These are phyloP conservation scores for Numenius arquata DNA, from an alignment of 2,113 vertebrate genomes.

Conservation along the genomic window DNA sequence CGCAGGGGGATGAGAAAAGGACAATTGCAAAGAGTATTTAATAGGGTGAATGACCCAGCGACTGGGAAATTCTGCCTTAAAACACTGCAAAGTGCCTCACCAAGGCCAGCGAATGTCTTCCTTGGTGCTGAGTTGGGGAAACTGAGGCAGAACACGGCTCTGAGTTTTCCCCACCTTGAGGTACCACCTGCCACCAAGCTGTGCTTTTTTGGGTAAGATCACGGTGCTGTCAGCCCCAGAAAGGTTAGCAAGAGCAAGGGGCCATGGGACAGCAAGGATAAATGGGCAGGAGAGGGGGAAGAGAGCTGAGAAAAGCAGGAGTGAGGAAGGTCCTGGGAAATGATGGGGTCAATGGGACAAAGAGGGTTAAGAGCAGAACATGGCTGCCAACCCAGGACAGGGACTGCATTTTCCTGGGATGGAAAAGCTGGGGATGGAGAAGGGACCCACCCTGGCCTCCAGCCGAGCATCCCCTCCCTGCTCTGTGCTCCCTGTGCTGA, in stretches of 20 bases:
- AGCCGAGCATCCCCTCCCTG: neutral
- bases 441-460: neutral
- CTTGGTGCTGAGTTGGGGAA: fast-evolving
- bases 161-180: neutral
- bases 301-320: neutral
- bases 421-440: neutral
- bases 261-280: neutral
- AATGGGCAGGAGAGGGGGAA: neutral
- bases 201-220: neutral
- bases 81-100: fast-evolving
- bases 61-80: neutral
- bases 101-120: fast-evolving
- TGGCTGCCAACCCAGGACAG: neutral
- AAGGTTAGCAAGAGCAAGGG: neutral
- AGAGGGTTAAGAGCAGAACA: neutral
- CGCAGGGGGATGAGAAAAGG: neutral
- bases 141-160: neutral
- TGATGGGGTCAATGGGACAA: neutral
- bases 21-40: neutral
- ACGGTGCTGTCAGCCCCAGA: fast-evolving
- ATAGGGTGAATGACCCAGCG: neutral
- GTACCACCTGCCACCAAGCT: fast-evolving
- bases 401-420: neutral
- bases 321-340: neutral
- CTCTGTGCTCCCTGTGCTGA: neutral